Conservation (phyloP, 2,113 vertebrate species). For the Nestor notabilis region DNA sequence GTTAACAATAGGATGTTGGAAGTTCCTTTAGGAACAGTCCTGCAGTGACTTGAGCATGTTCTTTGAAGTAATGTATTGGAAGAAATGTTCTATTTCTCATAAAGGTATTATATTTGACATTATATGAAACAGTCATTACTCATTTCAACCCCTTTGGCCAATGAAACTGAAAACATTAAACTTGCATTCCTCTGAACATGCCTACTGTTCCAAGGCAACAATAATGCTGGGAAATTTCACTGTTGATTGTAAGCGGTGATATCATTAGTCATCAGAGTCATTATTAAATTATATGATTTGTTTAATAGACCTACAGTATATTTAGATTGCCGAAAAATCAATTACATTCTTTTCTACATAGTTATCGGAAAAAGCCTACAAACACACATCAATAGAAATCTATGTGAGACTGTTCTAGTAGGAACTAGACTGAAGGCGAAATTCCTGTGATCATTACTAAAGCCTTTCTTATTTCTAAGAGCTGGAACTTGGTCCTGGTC, state of each 20-base stretch:
- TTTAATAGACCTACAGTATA: background rate
- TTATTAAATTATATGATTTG: background rate
- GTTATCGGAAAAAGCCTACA: background rate
- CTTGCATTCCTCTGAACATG: background rate
- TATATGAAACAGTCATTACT: background rate
- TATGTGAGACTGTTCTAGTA: background rate
- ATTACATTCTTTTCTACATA: background rate
- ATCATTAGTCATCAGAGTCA: background rate
- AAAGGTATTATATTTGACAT: background rate
- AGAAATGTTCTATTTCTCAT: background rate
- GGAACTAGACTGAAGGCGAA: background rate
- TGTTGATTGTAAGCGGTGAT: background rate
- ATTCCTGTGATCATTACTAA: background rate
- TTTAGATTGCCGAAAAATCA: background rate
- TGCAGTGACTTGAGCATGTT: background rate
- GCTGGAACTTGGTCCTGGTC: background rate
- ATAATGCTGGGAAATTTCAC: background rate
- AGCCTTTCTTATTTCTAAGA: background rate
- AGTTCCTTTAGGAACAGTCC: background rate
- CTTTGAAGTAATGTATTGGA: background rate
- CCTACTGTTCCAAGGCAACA: background rate
- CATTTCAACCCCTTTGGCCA: background rate
- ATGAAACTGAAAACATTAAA: background rate
- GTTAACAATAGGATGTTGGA: background rate
- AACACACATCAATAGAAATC: background rate